These are phyloP conservation scores for Aelia acuminata DNA, from an alignment of 2,888 invertebrate genomes.

Conservation along the genomic window DNA sequence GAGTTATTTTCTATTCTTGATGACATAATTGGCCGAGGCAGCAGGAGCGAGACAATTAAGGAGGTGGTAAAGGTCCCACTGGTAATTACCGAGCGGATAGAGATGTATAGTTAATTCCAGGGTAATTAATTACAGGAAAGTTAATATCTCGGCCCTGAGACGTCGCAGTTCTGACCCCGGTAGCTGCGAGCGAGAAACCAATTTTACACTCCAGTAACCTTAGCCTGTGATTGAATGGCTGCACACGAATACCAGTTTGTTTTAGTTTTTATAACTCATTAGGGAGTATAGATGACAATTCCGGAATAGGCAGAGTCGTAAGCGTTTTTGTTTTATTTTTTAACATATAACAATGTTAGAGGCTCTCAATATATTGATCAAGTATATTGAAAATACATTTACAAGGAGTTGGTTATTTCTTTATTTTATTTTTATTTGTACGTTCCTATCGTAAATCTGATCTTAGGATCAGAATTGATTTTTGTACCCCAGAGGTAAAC, in stretches of 20 bases:
- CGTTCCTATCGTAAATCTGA: background rate
- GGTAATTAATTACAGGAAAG: slow-evolving; percentile 47
- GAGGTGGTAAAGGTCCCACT: slow-evolving; percentile 22
- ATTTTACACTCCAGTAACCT: slow-evolving; percentile 31
- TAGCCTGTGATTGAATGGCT: background rate
- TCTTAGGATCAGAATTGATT: background rate
- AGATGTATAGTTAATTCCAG: slow-evolving; percentile 46
- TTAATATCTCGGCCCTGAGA: slow-evolving; percentile 42
- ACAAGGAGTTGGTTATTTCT: too few species aligned
- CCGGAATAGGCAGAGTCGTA: background rate
- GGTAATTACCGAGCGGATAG: slow-evolving; percentile 40
- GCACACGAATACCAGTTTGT: background rate
- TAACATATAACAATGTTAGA: background rate
- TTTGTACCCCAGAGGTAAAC: too few species aligned
- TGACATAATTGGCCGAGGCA: slow-evolving; percentile 39
- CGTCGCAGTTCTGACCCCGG: slow-evolving; percentile 43
- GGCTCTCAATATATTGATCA: background rate
- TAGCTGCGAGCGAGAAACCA: background rate
- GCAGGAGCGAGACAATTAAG: slow-evolving; percentile 37
- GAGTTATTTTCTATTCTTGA: slow-evolving; percentile 23
- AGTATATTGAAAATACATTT: background rate
- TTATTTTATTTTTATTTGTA: too few species aligned
- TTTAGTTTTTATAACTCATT: background rate
- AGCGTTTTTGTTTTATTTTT: background rate
- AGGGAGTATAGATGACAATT: background rate